Percentiles rank a stretch among this genome's conserved stretches.
Evolutionary conservation across 2,797 vertebrate species (phyloP).

Genomic region (Channa striata): DNA sequence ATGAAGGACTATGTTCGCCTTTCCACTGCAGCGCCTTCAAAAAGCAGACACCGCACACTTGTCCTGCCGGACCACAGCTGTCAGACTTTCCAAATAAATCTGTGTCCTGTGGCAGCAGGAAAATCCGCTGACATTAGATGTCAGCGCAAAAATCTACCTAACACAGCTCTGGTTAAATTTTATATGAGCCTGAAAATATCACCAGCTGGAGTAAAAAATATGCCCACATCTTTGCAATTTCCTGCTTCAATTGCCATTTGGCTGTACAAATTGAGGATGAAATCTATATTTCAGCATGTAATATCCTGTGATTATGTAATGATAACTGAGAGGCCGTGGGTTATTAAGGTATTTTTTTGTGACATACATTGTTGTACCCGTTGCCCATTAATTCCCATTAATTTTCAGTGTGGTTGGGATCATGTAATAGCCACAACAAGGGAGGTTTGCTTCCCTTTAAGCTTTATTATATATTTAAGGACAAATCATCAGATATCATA

Average conservation of each 20-base stretch:
- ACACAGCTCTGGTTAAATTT: conserved; percentile 51
- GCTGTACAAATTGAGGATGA: conserved; percentile 44
- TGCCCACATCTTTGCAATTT: conserved; percentile 28
- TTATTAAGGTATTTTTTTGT: conserved; percentile 54
- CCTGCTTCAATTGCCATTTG: conserved; percentile 29
- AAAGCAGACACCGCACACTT: conserved; percentile 2
- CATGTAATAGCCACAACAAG: conserved; percentile 18
- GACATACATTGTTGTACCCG: conserved; percentile 33
- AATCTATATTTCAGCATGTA: conserved; percentile 41
- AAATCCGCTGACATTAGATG: conserved; percentile 60
- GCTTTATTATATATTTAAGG: not conserved
- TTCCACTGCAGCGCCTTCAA: conserved; percentile 2
- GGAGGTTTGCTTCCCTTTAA: conserved; percentile 22
- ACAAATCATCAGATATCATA: conserved; percentile 12
- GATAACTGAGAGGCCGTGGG: conserved; percentile 32
- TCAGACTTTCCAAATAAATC: conserved; percentile 50
- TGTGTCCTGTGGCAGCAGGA: conserved; percentile 31
- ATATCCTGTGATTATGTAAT: conserved; percentile 44
- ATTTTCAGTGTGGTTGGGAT: conserved; percentile 39
- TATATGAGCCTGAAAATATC: conserved; percentile 35
- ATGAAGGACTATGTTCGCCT: not conserved
- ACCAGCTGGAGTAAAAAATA: conserved; percentile 17
- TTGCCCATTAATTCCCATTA: conserved; percentile 51
- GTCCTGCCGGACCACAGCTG: conserved; percentile 26
- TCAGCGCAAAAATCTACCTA: conserved; percentile 29